phyloP scores from a whole-genome alignment of 1,140 invertebrate genomes.

The Drosophila orosa region DNA sequence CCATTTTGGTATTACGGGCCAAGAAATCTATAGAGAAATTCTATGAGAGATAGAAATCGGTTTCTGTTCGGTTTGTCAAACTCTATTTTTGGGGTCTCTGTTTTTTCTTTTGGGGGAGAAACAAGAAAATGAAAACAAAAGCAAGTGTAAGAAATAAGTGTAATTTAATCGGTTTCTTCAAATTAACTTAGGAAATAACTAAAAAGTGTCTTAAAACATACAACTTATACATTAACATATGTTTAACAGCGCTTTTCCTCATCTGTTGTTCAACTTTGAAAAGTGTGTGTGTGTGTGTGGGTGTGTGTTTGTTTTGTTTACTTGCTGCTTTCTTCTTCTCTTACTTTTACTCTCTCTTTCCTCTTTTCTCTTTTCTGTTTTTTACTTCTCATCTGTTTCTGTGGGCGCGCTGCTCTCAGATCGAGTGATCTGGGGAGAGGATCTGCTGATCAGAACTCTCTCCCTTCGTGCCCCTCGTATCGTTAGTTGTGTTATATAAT shows the following conservation, averaged over 20 bases:
- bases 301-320: slow-evolving; percentile 29
- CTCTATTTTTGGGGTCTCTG: slow-evolving; percentile 25
- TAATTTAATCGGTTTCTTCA: slow-evolving; percentile 79
- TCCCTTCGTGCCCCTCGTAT: slow-evolving; percentile 30
- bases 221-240: slow-evolving; percentile 63
- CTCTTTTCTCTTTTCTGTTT: slow-evolving; percentile 1
- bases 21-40: slow-evolving; percentile 28
- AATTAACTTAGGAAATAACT: slow-evolving; percentile 80
- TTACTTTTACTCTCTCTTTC: not conserved
- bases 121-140: slow-evolving; percentile 35
- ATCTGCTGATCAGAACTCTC: slow-evolving; percentile 15
- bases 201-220: slow-evolving; percentile 79
- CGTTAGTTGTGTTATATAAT: slow-evolving; percentile 78
- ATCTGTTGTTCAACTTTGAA: slow-evolving; percentile 66
- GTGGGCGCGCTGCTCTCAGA: slow-evolving; percentile 2
- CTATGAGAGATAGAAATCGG: slow-evolving; percentile 50
- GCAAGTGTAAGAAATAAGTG: slow-evolving; percentile 68
- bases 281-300: slow-evolving; percentile 35
- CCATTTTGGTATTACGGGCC: slow-evolving; percentile 33
- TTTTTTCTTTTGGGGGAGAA: slow-evolving; percentile 8
- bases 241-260: slow-evolving; percentile 72
- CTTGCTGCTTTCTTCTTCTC: slow-evolving; percentile 52
- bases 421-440: slow-evolving; percentile 13
- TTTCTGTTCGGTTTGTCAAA: slow-evolving; percentile 21
- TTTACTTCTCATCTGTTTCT: slow-evolving; percentile 21